Base-by-base conservation (phyloP, 2,797 vertebrate species). In the Gephyroberyx darwinii region DNA sequence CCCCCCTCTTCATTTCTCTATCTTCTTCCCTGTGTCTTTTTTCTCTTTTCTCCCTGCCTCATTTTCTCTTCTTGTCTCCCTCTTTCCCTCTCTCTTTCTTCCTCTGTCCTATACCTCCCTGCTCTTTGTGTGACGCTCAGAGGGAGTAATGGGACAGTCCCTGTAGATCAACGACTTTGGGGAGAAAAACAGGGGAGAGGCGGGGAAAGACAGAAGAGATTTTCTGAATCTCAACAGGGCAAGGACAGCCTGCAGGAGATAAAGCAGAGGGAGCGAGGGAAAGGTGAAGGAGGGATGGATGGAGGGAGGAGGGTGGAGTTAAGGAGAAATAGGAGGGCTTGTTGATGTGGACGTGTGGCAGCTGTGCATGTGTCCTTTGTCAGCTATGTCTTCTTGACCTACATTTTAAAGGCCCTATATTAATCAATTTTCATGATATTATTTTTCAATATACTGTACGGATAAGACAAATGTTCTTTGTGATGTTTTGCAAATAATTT, bases 91-190 rank as follows among this genome's bases (percentile, higher is more conserved):
- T 16, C n/a, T 37, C 33, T 22, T 7, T 35, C 31, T 57, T 8
- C 4, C 17, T 19, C 55, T 37, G 13, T 31, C 14, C 57, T 16
- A 22, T 41, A 12, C 52, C 9, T 19, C 0, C 35, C 16, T 50
- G 14, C 52, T 50, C 71, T 33, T 66, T 51, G 52, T 54, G 65
- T 74, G 65, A 20, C 33, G 50, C 54, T 60, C 72, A 37, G 65
- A 73, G 48, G 17, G 69, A 75, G 71, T 85, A 75, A 82, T 80
- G 74, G 60, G 71, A 50, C 57, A 9, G 55, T 65, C 77, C 66
- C 71, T 5, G 66, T 10, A 71, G 80, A 78, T 82, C 83, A 65
- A 68, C 78, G 80, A 75, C 58, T 60, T 30, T 12, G 50, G 51
- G 57, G 53, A 75, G 67, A 69, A 68, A 72, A 50, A 55, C 54